Percentiles rank a stretch among this genome's conserved stretches.
Evolutionary conservation across 2,113 vertebrate species (phyloP).

Genomic region (Trichechus manatus): DNA sequence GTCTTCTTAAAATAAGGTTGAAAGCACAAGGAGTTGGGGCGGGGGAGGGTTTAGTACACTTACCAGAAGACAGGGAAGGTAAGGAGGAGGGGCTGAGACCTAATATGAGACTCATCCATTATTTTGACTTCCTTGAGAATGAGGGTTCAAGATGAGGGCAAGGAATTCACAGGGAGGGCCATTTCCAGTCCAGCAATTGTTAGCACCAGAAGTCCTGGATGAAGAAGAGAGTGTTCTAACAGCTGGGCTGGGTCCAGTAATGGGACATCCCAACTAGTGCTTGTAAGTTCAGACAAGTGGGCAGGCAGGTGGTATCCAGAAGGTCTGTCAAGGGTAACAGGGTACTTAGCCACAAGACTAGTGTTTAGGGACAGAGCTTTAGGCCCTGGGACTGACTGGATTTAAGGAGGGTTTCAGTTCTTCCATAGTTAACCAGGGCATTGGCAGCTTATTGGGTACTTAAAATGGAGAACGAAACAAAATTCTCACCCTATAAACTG

Average conservation of each 20-base stretch:
- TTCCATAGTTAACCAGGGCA: background rate
- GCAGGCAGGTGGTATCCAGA: background rate
- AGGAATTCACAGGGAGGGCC: background rate
- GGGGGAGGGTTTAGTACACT: background rate
- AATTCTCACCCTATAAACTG: constrained; percentile 3
- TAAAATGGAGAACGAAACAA: background rate
- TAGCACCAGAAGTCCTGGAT: background rate
- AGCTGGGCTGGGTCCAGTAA: background rate
- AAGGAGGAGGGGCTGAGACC: background rate
- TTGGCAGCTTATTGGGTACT: background rate
- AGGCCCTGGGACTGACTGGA: background rate
- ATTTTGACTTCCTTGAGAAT: background rate
- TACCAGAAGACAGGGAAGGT: background rate
- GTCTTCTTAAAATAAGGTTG: constrained; percentile 18
- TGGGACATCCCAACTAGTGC: background rate
- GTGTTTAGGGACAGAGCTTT: background rate
- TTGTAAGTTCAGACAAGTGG: background rate
- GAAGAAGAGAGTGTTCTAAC: background rate
- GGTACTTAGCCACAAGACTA: background rate
- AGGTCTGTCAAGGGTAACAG: background rate
- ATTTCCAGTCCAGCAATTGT: background rate
- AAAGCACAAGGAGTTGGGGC: background rate
- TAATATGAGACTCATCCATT: background rate
- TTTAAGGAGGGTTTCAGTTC: background rate
- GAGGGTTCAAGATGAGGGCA: background rate